Percentiles rank a stretch among this genome's conserved stretches.
Conservation (phyloP, 2,113 vertebrate species). For the Urocitellus parryii region DNA sequence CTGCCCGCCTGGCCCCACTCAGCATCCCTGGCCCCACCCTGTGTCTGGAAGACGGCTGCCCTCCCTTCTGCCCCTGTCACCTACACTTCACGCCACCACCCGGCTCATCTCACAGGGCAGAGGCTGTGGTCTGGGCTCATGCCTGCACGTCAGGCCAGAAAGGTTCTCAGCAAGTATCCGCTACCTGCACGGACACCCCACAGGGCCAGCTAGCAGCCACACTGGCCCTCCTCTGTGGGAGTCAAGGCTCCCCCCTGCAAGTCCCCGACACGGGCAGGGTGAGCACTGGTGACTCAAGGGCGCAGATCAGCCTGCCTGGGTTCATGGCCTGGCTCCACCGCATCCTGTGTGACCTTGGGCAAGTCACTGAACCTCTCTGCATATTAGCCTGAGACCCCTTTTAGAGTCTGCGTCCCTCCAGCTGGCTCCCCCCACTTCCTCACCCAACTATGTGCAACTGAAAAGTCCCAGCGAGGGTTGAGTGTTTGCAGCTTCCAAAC, state of each 20-base stretch:
- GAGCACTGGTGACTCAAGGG: neutral
- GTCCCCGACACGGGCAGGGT: too few relatives aligned
- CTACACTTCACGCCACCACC: too few relatives aligned
- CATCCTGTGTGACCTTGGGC: neutral
- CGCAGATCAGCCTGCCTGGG: neutral
- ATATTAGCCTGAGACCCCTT: neutral
- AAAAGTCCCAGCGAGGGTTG: neutral
- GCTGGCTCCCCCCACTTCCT: neutral
- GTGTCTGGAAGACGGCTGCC: neutral
- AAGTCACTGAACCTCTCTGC: neutral
- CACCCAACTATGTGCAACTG: neutral
- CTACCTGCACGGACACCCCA: neutral
- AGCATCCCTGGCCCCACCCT: neutral
- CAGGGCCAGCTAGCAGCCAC: neutral
- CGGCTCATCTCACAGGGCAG: too few relatives aligned
- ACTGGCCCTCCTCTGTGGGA: neutral
- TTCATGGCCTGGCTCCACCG: neutral
- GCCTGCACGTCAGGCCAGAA: neutral
- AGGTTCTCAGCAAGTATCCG: neutral
- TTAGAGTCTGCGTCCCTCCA: neutral
- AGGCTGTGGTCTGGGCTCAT: neutral
- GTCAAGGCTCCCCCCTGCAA: neutral
- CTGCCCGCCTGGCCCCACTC: neutral
- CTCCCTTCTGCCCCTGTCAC: neutral
- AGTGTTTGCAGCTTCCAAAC: neutral